Evolutionary conservation across 2,888 invertebrate genomes (phyloP), one percentile per base, ranked within the genome.

Genomic region (Uloborus plumipes): DNA sequence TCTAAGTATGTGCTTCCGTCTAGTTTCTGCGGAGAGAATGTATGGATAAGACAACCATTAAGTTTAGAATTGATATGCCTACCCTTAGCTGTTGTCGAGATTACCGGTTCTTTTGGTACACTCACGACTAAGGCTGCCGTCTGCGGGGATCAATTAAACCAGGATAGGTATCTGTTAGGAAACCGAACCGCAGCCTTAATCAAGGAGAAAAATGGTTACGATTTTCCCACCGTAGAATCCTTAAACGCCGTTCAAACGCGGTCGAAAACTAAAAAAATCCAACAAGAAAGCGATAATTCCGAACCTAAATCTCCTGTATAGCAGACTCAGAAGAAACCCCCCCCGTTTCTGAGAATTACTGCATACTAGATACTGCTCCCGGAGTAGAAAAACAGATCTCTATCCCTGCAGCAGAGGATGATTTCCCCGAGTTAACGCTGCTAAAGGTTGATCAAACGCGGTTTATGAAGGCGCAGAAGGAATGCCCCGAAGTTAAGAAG

Each of bases 131-230:
- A 72, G 31, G 50, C 62, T 20, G 67, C 75, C 20, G 75, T 67
- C 15, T 14, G 65, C 15, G n/a, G 71, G 20, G n/a, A 70, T 61
- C 2, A 61, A 15, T 31, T 72, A 26, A 62, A 64, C 22, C 31
- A 72, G 26, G 51, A 39, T 31, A 72, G 31, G 51, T 72, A 72
- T n/a, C 26, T 64, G n/a, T 61, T 72, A 53, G 64, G 62, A 47
- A 72, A 72, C 1, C 62, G 31, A 18, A 64, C 72, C 16, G 62
- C 72, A 14, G 26, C 72, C 18, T 18, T 72, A 20, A 51, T 72
- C n/a, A 53, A 72, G 50, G 64, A 72, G 26, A 22, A 9, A 13
- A 64, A 72, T 15, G n/a, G 51, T 16, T n/a, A 62, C 51, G 11
- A 49, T 18, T n/a, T 39, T 14, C 31, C 53, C 9, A 26, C 50